These are phyloP conservation scores for Norana najaformis DNA, from an alignment of 2,888 invertebrate species.

Conservation along the genomic window DNA sequence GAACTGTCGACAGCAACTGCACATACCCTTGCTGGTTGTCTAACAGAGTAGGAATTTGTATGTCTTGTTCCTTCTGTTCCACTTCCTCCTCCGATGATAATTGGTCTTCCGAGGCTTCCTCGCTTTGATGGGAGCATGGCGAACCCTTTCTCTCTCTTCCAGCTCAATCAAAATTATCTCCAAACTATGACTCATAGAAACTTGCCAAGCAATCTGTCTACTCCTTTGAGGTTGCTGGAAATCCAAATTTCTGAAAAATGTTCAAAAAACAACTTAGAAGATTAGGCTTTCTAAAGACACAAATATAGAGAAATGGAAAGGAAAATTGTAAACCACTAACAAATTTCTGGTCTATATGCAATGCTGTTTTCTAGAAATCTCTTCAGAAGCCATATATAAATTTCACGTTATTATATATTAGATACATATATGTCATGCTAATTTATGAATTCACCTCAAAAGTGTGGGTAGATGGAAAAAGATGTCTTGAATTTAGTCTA, in stretches of 20 bases:
- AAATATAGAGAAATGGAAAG: neutral
- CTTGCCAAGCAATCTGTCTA: neutral
- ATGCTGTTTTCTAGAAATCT: too few relatives aligned
- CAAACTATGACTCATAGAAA: neutral
- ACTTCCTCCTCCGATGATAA: neutral
- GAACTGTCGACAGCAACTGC: neutral
- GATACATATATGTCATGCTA: too few relatives aligned
- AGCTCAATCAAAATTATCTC: neutral
- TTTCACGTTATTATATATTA: too few relatives aligned
- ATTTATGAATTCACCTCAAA: too few relatives aligned
- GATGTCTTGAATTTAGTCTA: too few relatives aligned
- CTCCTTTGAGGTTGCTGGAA: neutral
- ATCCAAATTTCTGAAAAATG: neutral
- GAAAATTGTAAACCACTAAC: neutral
- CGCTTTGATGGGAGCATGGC: neutral
- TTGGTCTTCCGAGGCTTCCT: neutral
- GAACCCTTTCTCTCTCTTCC: neutral
- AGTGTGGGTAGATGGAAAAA: too few relatives aligned
- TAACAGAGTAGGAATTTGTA: neutral
- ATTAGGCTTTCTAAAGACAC: neutral
- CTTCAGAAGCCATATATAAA: too few relatives aligned
- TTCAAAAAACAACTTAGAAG: neutral
- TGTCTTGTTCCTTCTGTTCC: neutral
- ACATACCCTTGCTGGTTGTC: conserved; percentile 1
- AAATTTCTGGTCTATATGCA: too few relatives aligned